phyloP scores from a whole-genome alignment of 2,888 invertebrate genomes.

The Caenorhabditis angaria region DNA sequence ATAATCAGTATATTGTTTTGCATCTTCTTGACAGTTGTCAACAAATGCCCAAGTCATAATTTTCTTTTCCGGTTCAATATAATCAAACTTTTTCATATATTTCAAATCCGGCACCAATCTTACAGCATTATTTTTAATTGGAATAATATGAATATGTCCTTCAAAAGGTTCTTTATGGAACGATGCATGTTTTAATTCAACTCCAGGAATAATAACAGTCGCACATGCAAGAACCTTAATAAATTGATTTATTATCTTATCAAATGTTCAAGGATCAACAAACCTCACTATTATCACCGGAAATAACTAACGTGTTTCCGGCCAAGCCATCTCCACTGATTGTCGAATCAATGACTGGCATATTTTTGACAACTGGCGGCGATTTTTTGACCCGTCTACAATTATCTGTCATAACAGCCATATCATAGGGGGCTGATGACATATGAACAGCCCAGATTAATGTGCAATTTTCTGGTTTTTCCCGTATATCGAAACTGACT shows the following conservation, averaged over 20 bases:
- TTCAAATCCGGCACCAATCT: constrained; percentile 59
- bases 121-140: constrained; percentile 47
- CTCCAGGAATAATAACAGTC: constrained; percentile 54
- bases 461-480: constrained; percentile 38
- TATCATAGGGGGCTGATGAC: constrained; percentile 58
- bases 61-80: constrained; percentile 43
- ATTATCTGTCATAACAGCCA: constrained; percentile 60
- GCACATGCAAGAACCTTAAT: constrained; percentile 58
- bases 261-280: background rate
- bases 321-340: constrained; percentile 43
- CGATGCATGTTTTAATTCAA: constrained; percentile 49
- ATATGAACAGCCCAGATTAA: constrained; percentile 51
- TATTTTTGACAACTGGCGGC: constrained; percentile 52
- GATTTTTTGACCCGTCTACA: constrained; percentile 56
- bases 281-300: constrained; percentile 44
- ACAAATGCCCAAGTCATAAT: constrained; percentile 61
- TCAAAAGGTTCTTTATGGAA: constrained; percentile 58
- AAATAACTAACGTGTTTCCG: constrained; percentile 56
- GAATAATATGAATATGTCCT: constrained; percentile 58
- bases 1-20: constrained; percentile 32
- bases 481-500: constrained; percentile 52
- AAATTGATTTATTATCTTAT: background rate
- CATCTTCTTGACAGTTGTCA: constrained; percentile 34
- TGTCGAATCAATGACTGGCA: constrained; percentile 47
- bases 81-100: constrained; percentile 45